Percentiles rank a stretch among this genome's conserved stretches.
Conservation (phyloP, 1,140 invertebrate species). For the Leptopilina boulardi region DNA sequence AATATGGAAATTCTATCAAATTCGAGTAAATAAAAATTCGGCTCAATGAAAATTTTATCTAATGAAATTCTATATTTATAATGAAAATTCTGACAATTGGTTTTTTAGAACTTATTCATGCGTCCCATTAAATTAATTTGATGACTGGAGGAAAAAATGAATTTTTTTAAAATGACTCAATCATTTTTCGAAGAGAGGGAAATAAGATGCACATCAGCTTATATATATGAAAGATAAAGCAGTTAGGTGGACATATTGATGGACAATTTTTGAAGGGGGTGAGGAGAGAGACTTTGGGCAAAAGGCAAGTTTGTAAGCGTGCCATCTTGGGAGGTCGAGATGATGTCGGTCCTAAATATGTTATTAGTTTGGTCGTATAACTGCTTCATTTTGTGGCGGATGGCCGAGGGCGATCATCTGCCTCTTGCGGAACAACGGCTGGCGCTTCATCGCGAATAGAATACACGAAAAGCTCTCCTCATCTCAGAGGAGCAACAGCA, state of each 20-base stretch:
- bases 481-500: background rate
- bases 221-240: conserved; percentile 1
- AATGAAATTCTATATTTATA: no score
- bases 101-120: no score
- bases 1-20: no score
- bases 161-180: background rate
- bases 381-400: conserved; percentile 71
- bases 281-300: background rate
- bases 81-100: no score
- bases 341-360: conserved; percentile 70
- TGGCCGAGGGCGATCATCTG: conserved; percentile 70
- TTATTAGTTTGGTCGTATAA: conserved; percentile 75
- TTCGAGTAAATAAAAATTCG: no score
- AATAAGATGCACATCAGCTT: background rate
- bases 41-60: no score
- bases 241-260: conserved; percentile 8
- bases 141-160: background rate
- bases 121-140: no score
- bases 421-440: conserved; percentile 55
- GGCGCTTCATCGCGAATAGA: conserved; percentile 57
- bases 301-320: conserved; percentile 63
- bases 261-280: background rate
- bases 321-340: conserved; percentile 74
- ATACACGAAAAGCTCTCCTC: conserved; percentile 38
- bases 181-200: background rate